Percentiles rank a stretch among this genome's conserved stretches.
phyloP scores from a whole-genome alignment of 2,113 vertebrate genomes.

The Myodes glareolus region DNA sequence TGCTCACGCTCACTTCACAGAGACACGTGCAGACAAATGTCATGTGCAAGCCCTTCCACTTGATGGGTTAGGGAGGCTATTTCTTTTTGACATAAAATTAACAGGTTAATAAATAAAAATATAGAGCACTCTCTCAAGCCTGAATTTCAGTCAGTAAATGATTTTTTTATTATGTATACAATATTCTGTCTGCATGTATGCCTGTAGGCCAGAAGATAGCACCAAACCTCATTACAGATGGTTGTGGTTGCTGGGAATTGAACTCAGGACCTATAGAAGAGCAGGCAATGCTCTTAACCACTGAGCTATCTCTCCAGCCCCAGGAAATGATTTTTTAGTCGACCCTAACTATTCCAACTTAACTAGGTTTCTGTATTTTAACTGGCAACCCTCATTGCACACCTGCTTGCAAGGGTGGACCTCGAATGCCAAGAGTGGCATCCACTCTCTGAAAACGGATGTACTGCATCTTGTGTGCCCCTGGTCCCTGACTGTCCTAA shows the following conservation, averaged over 20 bases:
- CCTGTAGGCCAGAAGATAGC: too few species aligned
- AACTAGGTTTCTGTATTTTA: neutral
- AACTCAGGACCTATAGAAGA: too few species aligned
- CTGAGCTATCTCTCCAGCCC: too few species aligned
- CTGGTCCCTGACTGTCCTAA: neutral
- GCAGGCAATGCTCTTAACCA: too few species aligned
- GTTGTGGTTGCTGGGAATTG: too few species aligned
- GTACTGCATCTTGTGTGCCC: neutral
- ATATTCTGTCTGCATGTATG: too few species aligned
- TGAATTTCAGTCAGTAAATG: neutral
- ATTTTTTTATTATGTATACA: too few species aligned
- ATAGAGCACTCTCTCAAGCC: neutral
- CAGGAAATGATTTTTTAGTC: neutral
- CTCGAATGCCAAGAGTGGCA: neutral
- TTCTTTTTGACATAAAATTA: neutral
- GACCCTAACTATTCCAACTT: neutral
- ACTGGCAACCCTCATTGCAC: neutral
- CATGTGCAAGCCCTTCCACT: neutral
- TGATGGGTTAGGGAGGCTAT: neutral
- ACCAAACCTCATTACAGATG: too few species aligned
- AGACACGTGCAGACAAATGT: neutral
- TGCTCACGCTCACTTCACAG: neutral
- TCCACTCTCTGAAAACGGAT: neutral
- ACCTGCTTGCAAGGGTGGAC: neutral
- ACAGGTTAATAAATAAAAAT: constrained; percentile 21